Evolutionary conservation across 2,888 invertebrate species (phyloP), one percentile per base, ranked within the genome.

Genomic region (Eristalis intricaria): DNA sequence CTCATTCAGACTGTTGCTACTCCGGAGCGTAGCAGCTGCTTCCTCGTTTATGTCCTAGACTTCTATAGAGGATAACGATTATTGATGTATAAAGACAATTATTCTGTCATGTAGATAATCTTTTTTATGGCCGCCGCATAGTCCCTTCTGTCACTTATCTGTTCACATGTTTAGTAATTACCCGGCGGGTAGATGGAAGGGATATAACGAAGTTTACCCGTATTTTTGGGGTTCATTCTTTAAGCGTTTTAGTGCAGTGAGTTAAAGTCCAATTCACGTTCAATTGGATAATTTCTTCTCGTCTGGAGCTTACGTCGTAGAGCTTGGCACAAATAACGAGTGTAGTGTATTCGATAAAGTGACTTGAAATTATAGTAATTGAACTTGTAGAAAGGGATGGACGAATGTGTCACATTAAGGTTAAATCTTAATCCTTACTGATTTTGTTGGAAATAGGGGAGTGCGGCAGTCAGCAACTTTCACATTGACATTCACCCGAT

Each of bases 91-190:
- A 60, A 65, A 65, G 58, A 60, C 64, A 71, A 78, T 78, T 65
- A 64, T 60, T 71, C 60, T 71, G 19, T 35, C 63, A 69, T 77
- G 77, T 63, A 77, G 77, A 77, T 77, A 77, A 77, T 77, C 40
- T 50, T 69, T 69, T 69, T 77, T 69, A 69, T 63, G 56, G 50
- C 56, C 69, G n/a, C 50, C 50, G 10, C 35, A 50, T 61, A 43
- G 73, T 73, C 73, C 73, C 63, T 61, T 63, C 63, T 73, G 69
- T 69, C 69, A 69, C 22, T 75, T 56, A 65, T 50, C 66, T 69
- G 50, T 69, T 69, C 19, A 19, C 43, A 69, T 63, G 60, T n/a
- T 19, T 69, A 26, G 63, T 69, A 69, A 63, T 69, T 69, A 77
- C 56, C 61, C 50, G 69, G 22, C 26, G 23, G 32, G 7, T 22